A percentile compares a stretch with the other conserved stretches of the same genome.
phyloP scores from a whole-genome alignment of 2,888 invertebrate species.

The Oscheius sp. region DNA sequence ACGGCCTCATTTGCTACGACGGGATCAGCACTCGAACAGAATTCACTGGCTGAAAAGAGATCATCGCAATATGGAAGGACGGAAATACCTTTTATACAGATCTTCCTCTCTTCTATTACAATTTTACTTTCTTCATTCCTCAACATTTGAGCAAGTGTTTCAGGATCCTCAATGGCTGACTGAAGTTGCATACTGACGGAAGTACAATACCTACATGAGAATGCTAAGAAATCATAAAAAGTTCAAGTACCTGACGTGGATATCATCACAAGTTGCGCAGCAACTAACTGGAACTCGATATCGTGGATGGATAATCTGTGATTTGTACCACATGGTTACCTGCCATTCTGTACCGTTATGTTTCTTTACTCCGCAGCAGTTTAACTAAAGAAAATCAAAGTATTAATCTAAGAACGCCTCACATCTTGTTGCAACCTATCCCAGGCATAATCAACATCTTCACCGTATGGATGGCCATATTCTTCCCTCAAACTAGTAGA shows the following conservation, averaged over 20 bases:
- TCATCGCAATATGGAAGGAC: too few species aligned
- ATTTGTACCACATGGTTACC: conserved; percentile 29
- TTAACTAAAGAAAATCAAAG: conserved; percentile 4
- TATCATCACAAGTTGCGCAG: conserved; percentile 26
- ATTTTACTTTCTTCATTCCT: background rate
- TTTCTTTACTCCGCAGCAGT: conserved; percentile 25
- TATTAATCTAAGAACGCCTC: background rate
- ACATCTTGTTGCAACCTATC: conserved; percentile 31
- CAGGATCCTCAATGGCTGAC: background rate
- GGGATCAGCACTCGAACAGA: conserved; percentile 15
- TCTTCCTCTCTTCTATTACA: conserved; percentile 1
- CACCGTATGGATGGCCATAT: conserved; percentile 30
- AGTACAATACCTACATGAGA: conserved; percentile 2
- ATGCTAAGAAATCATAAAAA: background rate
- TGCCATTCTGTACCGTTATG: conserved; percentile 24
- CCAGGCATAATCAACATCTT: conserved; percentile 24
- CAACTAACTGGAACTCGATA: conserved; percentile 25
- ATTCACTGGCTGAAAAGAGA: conserved; percentile 15
- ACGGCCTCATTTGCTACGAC: conserved; percentile 22
- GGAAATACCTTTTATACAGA: conserved; percentile 12
- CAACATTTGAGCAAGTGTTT: background rate
- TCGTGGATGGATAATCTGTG: conserved; percentile 24
- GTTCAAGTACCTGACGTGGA: conserved; percentile 3
- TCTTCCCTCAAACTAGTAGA: conserved; percentile 17
- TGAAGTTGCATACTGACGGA: conserved; percentile 11